phyloP scores from a whole-genome alignment of 2,797 vertebrate species.

The Poecilia velifera region DNA sequence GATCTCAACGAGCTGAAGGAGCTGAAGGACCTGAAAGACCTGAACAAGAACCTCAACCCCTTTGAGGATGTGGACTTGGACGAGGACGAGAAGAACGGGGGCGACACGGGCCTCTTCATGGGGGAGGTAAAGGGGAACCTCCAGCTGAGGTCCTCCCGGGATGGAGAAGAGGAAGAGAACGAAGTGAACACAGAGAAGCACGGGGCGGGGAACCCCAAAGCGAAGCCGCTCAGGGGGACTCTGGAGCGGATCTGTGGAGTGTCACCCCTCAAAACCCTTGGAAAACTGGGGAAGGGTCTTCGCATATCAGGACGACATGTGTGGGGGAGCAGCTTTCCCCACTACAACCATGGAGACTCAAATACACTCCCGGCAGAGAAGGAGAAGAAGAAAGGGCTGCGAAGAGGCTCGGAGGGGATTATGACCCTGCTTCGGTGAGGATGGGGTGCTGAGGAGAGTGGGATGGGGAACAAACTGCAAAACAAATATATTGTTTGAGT shows the following conservation, averaged over 20 bases:
- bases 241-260: constrained; percentile 82
- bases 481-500: neutral
- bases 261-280: constrained; percentile 83
- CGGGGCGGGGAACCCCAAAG: constrained; percentile 73
- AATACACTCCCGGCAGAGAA: constrained; percentile 68
- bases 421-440: constrained; percentile 82
- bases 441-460: constrained; percentile 14
- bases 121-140: constrained; percentile 61
- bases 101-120: constrained; percentile 76
- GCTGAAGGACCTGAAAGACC: constrained; percentile 65
- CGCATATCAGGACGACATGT: constrained; percentile 80
- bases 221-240: constrained; percentile 79
- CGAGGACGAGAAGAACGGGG: constrained; percentile 66
- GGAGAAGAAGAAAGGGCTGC: constrained; percentile 79
- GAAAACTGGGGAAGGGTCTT: constrained; percentile 83
- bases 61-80: constrained; percentile 81
- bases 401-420: constrained; percentile 88
- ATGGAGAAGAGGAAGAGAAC: constrained; percentile 83
- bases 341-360: constrained; percentile 70
- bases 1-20: constrained; percentile 74
- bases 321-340: constrained; percentile 71
- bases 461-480: neutral
- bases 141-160: constrained; percentile 64
- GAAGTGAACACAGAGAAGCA: constrained; percentile 78
- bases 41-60: constrained; percentile 81